Base-by-base conservation (phyloP, 2,113 vertebrate genomes). In the Xyrauchen texanus region DNA sequence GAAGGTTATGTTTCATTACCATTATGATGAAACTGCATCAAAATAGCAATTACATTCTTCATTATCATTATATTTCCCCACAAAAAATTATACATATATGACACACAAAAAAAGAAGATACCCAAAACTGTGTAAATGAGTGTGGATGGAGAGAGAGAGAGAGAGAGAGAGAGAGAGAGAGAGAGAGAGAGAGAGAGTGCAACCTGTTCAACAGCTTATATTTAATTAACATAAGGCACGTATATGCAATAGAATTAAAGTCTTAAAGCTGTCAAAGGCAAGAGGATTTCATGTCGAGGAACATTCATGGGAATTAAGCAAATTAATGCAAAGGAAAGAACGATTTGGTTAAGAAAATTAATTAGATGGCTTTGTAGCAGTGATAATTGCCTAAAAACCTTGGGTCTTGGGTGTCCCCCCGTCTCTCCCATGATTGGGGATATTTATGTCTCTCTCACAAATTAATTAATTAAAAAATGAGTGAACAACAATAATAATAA, bases 231-330 rank as follows among this genome's bases (percentile, higher is more conserved):
- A 81, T 83, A 73, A 82, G 80, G 85, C 86, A 91, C 89, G 87
- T 88, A 93, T 89, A 91, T 91, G 89, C 90, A 93, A 87, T 86
- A 86, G 91, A 89, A 92, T 89, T 91, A 92, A 91, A 91, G 85
- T 90, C 88, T 58, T 90, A 92, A 93, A 92, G 89, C 91, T 89
- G 90, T 81, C 85, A 87, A 92, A 92, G 87, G 88, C 88, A 92
- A 91, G 88, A 91, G 92, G 91, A 93, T 92, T 92, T 91, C 86
- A 91, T 86, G 84, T 86, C 81, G 86, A 89, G 86, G 83, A 83
- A 80, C 85, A 86, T 90, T 92, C 88, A 90, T 90, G 86, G 88
- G 90, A 91, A 91, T 92, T 92, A 91, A 91, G 87, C 91, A 92
- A 92, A 92, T 92, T 91, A 91, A 90, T 83, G 79, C 83, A 87